Conservation (phyloP, 2,888 invertebrate species). For the Incurvaria masculella region DNA sequence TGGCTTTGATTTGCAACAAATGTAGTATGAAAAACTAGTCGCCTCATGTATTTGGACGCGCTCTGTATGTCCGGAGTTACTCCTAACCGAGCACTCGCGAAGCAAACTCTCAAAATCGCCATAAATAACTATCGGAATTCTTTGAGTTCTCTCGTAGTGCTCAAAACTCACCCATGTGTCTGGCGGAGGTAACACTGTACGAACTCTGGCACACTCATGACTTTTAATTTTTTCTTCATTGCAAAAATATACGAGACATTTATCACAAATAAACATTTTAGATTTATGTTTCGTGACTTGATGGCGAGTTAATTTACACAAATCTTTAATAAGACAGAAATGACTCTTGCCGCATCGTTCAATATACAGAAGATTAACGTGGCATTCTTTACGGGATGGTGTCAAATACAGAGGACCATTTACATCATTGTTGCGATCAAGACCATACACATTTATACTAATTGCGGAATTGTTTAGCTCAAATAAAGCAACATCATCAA, state of each 20-base stretch:
- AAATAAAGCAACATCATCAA: too few species aligned
- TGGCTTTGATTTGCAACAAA: conserved; percentile 5
- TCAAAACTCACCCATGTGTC: background rate
- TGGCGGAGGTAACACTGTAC: too few species aligned
- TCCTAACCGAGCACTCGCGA: background rate
- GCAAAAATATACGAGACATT: conserved; percentile 5
- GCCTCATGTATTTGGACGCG: background rate
- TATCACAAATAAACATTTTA: conserved; percentile 4
- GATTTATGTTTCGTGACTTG: conserved; percentile 1
- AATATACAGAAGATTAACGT: too few species aligned
- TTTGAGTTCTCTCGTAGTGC: background rate
- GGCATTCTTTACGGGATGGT: too few species aligned
- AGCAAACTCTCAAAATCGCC: background rate
- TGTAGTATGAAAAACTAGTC: conserved; percentile 6
- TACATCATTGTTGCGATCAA: too few species aligned
- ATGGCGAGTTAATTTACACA: conserved; percentile 1
- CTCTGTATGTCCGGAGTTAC: background rate
- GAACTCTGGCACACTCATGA: too few species aligned
- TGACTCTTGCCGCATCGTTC: background rate
- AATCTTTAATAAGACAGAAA: conserved; percentile 6
- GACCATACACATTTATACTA: too few species aligned
- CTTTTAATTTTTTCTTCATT: too few species aligned
- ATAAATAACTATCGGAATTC: conserved; percentile 3
- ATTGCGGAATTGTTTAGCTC: too few species aligned
- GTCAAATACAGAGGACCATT: too few species aligned